Base-by-base conservation (phyloP, 2,888 invertebrate genomes). In the Drosophila prostipennis region DNA sequence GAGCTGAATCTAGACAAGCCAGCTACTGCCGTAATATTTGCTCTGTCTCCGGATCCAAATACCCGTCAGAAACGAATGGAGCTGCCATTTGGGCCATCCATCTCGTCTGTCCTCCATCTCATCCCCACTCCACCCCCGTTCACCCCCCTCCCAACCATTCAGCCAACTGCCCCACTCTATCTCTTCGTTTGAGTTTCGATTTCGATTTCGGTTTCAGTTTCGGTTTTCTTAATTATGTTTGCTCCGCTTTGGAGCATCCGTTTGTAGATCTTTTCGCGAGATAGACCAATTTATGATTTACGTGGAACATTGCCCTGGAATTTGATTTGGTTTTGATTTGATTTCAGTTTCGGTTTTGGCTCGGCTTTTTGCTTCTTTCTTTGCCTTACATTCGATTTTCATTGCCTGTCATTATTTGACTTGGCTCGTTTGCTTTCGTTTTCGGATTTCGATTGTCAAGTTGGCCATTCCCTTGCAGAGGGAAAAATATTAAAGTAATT, bases 201-300 rank as follows among this genome's bases (percentile, higher is more conserved):
- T 67, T 64, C 67, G 68, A 52, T 67, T 64, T 61, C 83, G 46
- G 69, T 54, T 69, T 78, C 58, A 48, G 71, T 52, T 72, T 71
- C 73, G 74, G 63, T 58, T 63, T 64, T 77, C 81, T 89, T 84
- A 87, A 89, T 84, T 89, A 87, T 85, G 79, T 89, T 84, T 89
- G 83, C 80, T 82, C 76, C 67, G 75, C 58, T 76, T 72, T 78
- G 87, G 59, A 83, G 89, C 82, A 82, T 82, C 82, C 89, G 83
- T 89, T 84, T 84, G 87, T 80, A 77, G 85, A 89, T 87, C 89
- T 87, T 77, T 79, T 74, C 64, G 68, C 69, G 64, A 72, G 84
- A 84, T 89, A 89, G 71, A 77, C 37, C 65, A 73, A 81, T 84
- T 84, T 84, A 89, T 89, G 84, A 84, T 84, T 84, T 84, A 89